A percentile compares a stretch with the other conserved stretches of the same genome.
Conservation (phyloP, 2,113 vertebrate species). For the Thalassarche chlororhynchos region DNA sequence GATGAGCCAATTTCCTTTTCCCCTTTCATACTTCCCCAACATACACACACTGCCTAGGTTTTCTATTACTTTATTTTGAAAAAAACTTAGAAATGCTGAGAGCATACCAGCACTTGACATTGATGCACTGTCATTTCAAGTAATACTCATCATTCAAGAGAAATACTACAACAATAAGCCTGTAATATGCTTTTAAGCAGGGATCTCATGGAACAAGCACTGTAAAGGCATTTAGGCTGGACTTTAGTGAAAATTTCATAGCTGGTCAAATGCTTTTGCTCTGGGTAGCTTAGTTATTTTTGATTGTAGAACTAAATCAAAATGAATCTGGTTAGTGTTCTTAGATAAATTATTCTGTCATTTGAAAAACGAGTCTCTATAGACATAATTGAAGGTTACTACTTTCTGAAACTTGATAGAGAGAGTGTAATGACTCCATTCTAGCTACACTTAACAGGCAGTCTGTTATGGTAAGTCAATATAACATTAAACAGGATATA, state of each 20-base stretch:
- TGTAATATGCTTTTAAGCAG: background rate
- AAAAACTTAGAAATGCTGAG: background rate
- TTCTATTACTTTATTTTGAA: background rate
- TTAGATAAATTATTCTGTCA: conserved; percentile 78
- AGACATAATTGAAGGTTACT: conserved; percentile 74
- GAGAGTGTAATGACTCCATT: conserved; percentile 62
- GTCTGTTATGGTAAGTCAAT: conserved; percentile 45
- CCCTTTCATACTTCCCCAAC: background rate
- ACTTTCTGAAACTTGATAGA: conserved; percentile 74
- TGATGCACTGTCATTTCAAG: background rate
- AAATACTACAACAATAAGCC: background rate
- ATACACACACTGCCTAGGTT: background rate
- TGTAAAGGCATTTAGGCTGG: background rate
- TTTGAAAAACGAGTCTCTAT: conserved; percentile 71
- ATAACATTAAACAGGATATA: conserved; percentile 58
- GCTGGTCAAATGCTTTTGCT: background rate
- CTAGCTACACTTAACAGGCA: conserved; percentile 34
- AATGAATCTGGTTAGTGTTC: conserved; percentile 71
- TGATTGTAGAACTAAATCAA: conserved; percentile 42
- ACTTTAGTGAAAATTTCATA: background rate
- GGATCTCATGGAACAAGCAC: background rate
- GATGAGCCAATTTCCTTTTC: background rate
- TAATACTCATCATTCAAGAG: background rate
- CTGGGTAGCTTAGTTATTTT: background rate
- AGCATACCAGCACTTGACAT: background rate